Evolutionary conservation across 30 jellyfish, hydroid and myxozoan species (phyloP), one percentile per base, ranked within the genome.

Genomic region (Rhopilema esculentum): DNA sequence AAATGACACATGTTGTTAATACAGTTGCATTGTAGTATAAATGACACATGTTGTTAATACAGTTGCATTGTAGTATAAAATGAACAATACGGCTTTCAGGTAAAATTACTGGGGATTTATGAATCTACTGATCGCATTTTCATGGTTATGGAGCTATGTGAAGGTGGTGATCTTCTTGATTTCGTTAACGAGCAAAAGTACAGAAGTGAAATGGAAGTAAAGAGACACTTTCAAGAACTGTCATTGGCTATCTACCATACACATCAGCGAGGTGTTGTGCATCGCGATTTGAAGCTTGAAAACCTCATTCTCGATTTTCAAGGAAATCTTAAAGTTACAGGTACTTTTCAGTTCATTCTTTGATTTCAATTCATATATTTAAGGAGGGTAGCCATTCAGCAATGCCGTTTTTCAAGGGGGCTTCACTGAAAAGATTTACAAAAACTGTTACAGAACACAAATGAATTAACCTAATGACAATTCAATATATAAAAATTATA

Each of bases 161-260:
- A 83, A 16, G 97, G 97, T 6, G 97, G 97, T 16, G 97, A 88
- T 73, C 80, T 88, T 17, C 72, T 88, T 24, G 97, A 88, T 8
- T 82, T 52, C 57, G 86, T 88, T 27, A 88, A 88, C 33, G 57
- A 79, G 30, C 29, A 81, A 61, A 70, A 23, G 80, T 88, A 88
- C 50, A 21, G 25, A 20, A 40, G 23, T 15, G 83, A 28, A 7
- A 88, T 69, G 24, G 89, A 88, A 61, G 61, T 79, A 72, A 70
- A 79, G 66, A 79, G 66, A 17, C 97, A 88, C 26, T 88, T 79
- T 63, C 82, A 67, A 29, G 92, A 88, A 67, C 48, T 88, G 21
- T 69, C 89, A 17, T 28, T 88, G n/a, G 97, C 92, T 1, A 88
- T 88, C 12, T 17, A 40, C 19, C 61, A 71, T 33, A 27, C 49